Conservation (phyloP, 1,140 invertebrate genomes). For the Galendromus occidentalis region DNA sequence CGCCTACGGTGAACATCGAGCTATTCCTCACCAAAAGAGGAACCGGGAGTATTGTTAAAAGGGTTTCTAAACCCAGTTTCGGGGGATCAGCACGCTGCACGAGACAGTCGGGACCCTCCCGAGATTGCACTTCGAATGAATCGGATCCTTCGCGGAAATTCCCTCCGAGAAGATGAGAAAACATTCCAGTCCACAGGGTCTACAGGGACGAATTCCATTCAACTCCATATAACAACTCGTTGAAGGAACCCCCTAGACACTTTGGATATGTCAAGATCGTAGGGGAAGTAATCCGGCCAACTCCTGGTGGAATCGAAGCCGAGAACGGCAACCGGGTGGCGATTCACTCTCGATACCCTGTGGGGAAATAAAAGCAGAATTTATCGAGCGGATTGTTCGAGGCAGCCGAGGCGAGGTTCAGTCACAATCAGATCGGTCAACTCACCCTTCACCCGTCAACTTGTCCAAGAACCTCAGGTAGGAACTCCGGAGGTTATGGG, state of each 20-base stretch:
- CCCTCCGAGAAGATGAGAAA: too few relatives aligned
- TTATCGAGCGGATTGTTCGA: not conserved
- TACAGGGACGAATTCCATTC: too few relatives aligned
- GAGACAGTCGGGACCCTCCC: too few relatives aligned
- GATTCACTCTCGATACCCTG: not conserved
- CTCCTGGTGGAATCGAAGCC: not conserved
- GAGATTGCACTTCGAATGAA: too few relatives aligned
- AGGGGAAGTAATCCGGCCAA: not conserved
- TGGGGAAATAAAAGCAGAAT: not conserved
- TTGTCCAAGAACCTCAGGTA: not conserved
- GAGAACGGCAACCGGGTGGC: not conserved
- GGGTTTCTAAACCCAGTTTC: too few relatives aligned
- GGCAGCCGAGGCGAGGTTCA: too few relatives aligned
- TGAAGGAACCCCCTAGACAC: not conserved
- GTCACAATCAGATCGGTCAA: not conserved
- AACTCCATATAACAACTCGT: not conserved
- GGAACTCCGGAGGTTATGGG: not conserved
- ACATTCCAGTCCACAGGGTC: too few relatives aligned
- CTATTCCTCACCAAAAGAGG: too few relatives aligned
- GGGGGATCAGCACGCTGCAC: too few relatives aligned
- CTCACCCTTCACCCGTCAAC: not conserved
- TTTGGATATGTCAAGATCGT: not conserved
- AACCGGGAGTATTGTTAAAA: too few relatives aligned
- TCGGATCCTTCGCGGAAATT: too few relatives aligned
- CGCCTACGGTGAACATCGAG: too few relatives aligned